Percentiles rank a stretch among this genome's conserved stretches.
These are phyloP conservation scores for Heliothis virescens DNA, from an alignment of 1,140 invertebrate genomes.

Conservation along the genomic window DNA sequence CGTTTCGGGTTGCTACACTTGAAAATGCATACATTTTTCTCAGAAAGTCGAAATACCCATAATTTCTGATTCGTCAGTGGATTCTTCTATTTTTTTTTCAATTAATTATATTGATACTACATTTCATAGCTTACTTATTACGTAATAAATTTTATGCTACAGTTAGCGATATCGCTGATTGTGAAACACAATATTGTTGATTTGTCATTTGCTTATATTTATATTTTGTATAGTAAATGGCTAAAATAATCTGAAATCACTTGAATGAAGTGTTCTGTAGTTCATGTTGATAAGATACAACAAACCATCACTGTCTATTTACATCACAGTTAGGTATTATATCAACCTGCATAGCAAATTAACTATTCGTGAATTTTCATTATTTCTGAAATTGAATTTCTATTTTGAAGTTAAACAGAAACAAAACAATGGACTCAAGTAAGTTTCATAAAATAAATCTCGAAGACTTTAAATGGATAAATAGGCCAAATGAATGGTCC, in stretches of 20 bases:
- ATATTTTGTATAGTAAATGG: not conserved
- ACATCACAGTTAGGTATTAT: not conserved
- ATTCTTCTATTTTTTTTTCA: too few relatives aligned
- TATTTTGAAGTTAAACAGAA: not conserved
- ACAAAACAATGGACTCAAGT: slow-evolving; percentile 45
- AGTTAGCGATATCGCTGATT: not conserved
- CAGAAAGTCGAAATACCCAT: not conserved
- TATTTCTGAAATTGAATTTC: not conserved
- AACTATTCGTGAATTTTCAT: not conserved
- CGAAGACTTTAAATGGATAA: slow-evolving; percentile 71
- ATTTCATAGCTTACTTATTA: too few relatives aligned
- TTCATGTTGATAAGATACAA: slow-evolving; percentile 4
- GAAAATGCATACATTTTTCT: not conserved
- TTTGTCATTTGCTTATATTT: not conserved
- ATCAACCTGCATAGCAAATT: not conserved
- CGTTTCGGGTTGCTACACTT: too few relatives aligned
- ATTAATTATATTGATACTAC: too few relatives aligned
- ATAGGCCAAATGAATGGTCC: slow-evolving; percentile 66
- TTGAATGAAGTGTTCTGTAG: not conserved
- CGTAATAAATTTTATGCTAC: too few relatives aligned
- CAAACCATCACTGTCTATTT: not conserved
- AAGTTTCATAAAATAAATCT: slow-evolving; percentile 50
- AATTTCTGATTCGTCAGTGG: not conserved
- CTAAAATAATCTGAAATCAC: not conserved
- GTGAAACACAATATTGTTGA: not conserved